A percentile compares a stretch with the other conserved stretches of the same genome.
These are phyloP conservation scores for Plotosus lineatus DNA, from an alignment of 2,113 vertebrate species.

Conservation along the genomic window DNA sequence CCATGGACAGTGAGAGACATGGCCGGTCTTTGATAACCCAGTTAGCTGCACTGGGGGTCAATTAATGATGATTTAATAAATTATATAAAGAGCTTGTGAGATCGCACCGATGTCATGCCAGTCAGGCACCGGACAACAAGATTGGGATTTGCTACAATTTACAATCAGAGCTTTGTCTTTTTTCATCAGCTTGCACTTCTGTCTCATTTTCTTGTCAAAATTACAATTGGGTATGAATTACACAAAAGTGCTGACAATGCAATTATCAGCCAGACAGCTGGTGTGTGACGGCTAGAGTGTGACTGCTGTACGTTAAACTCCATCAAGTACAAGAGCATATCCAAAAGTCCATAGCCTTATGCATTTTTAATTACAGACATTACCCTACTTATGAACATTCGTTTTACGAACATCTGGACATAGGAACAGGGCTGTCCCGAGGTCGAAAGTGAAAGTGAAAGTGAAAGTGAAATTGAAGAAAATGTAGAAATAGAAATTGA, in stretches of 20 bases:
- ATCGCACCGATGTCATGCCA: conserved; percentile 28
- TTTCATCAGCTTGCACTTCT: conserved; percentile 19
- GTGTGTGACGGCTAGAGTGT: neutral
- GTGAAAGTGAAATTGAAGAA: too few relatives aligned
- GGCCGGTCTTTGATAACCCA: too few relatives aligned
- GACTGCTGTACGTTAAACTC: conserved; percentile 8
- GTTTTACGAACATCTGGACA: too few relatives aligned
- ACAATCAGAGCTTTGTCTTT: conserved; percentile 26
- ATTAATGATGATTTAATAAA: conserved; percentile 43
- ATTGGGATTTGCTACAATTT: conserved; percentile 28
- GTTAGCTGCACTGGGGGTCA: too few relatives aligned
- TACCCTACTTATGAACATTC: too few relatives aligned
- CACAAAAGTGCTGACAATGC: neutral
- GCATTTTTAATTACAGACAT: too few relatives aligned
- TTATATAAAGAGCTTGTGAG: conserved; percentile 30
- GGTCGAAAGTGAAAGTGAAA: too few relatives aligned
- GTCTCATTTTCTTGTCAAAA: neutral
- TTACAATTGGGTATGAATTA: conserved; percentile 3
- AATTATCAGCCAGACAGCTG: conserved; percentile 21
- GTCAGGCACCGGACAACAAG: neutral
- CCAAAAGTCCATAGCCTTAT: too few relatives aligned
- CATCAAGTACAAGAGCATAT: neutral
- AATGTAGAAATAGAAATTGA: too few relatives aligned
- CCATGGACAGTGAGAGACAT: too few relatives aligned
- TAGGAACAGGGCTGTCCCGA: too few relatives aligned